A percentile compares a stretch with the other conserved stretches of the same genome.
Evolutionary conservation across 1,140 invertebrate genomes (phyloP).

Genomic region (Meteorus sp.): DNA sequence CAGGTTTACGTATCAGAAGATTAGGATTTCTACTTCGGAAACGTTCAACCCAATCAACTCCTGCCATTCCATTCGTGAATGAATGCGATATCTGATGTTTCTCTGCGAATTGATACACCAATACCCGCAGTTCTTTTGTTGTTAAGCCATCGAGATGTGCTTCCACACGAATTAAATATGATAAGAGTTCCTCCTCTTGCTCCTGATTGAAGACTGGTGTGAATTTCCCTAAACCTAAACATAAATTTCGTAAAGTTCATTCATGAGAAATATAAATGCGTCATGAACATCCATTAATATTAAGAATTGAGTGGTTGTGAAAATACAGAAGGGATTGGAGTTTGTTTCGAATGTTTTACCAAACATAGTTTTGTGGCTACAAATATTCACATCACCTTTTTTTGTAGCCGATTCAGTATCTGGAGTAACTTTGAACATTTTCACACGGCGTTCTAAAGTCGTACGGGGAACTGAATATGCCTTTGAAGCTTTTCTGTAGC

Average conservation of each 20-base stretch:
- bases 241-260: not conserved
- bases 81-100: conserved; percentile 27
- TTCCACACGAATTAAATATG: not conserved
- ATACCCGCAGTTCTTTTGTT: conserved; percentile 20
- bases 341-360: no score
- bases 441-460: conserved; percentile 35
- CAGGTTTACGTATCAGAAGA: conserved; percentile 37
- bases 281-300: no score
- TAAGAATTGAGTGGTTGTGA: not conserved
- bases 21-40: conserved; percentile 44
- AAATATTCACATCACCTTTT: no score
- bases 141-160: not conserved
- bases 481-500: conserved; percentile 31
- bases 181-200: conserved; percentile 6
- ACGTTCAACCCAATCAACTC: conserved; percentile 34
- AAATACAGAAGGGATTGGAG: no score
- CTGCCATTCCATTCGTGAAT: conserved; percentile 28
- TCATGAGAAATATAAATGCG: no score
- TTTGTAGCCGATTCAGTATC: not conserved
- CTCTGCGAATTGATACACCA: conserved; percentile 34
- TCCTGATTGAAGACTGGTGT: not conserved
- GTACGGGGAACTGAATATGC: conserved; percentile 33
- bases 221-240: conserved; percentile 17
- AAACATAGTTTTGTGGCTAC: no score
- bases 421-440: conserved; percentile 19